phyloP scores from a whole-genome alignment of 53 echinoderm and acorn worm genomes.

The Mesocentrotus franciscanus region DNA sequence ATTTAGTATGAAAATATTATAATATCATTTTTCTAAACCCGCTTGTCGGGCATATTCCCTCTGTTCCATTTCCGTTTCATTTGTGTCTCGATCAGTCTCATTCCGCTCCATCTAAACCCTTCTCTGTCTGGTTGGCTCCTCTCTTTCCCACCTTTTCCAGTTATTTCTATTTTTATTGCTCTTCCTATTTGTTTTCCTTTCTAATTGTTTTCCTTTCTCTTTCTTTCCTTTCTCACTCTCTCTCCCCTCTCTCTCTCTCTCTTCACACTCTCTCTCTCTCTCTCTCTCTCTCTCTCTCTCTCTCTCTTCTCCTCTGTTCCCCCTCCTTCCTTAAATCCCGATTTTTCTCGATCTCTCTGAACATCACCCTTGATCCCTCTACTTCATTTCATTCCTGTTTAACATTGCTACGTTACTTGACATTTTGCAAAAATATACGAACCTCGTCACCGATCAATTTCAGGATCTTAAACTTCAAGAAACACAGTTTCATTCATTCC shows the following conservation, averaged over 20 bases:
- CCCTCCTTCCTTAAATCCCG: no score
- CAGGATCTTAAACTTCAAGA: background rate
- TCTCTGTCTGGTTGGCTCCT: background rate
- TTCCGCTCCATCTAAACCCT: background rate
- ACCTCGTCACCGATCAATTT: background rate
- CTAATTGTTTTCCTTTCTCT: no score
- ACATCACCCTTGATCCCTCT: background rate
- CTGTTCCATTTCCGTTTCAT: no score
- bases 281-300: slow-evolving; percentile 17
- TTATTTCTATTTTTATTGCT: no score
- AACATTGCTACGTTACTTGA: background rate
- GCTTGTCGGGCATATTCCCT: no score
- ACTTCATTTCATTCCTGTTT: background rate
- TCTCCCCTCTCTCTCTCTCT: background rate
- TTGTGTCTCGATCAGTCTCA: background rate
- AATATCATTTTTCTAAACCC: no score
- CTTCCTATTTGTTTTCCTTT: no score
- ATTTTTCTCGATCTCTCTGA: no score
- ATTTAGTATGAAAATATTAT: no score
- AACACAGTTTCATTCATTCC: background rate
- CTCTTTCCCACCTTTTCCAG: background rate
- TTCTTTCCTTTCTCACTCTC: background rate
- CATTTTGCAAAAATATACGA: background rate
- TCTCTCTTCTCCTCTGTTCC: background rate
- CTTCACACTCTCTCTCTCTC: background rate